Base-by-base conservation (phyloP, 1,140 invertebrate genomes). In the Trichomalopsis sarcophagae region DNA sequence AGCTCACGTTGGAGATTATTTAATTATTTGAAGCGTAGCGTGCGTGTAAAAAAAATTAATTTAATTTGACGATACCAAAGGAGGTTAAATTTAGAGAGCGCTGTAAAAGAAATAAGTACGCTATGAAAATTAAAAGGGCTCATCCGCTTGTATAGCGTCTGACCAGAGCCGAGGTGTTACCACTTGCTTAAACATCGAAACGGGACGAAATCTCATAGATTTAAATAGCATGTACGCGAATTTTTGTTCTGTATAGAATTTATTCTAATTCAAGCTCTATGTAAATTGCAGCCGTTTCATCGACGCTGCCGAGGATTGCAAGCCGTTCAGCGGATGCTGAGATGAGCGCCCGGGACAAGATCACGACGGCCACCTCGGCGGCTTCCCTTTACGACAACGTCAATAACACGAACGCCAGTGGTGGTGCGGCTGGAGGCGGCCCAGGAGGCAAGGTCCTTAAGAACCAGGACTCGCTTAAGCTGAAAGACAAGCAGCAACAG, bases 321-420 rank as follows among this genome's bases (percentile, higher is more conserved):
- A 95, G 95, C 9, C 94, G 96, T 87, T 94, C 95, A 17, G 95
- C 95, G 50, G 96, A 97, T 91, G 94, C 95, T 85, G 95, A 96
- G 75, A 93, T 94, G 88, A 92, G 93, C 73, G 89, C 91, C 62
- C 93, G 95, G 85, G 96, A 97, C 87, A 97, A 97, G 92, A 96
- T 97, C 82, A 95, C 96, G 44, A 95, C 96, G 33, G 96, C 97
- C 27, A 97, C 97, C 27, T 97, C 97, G 86, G 97, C 96, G 88
- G 97, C 96, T 14, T 97, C 97, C 47, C 95, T 98, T n/a, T 98
- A 98, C 91, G 97, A 98, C 93, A 97, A 98, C 92, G 97, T 97
- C 80, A 93, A 93, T 89, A 92, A 89, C 87, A 88, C 89, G 69
- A 90, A 88, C 78, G 87, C 36, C 2, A 83, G 47, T 5, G 74